Evolutionary conservation across 1,140 invertebrate genomes (phyloP).

Genomic region (Lamellibrachia luymesi): DNA sequence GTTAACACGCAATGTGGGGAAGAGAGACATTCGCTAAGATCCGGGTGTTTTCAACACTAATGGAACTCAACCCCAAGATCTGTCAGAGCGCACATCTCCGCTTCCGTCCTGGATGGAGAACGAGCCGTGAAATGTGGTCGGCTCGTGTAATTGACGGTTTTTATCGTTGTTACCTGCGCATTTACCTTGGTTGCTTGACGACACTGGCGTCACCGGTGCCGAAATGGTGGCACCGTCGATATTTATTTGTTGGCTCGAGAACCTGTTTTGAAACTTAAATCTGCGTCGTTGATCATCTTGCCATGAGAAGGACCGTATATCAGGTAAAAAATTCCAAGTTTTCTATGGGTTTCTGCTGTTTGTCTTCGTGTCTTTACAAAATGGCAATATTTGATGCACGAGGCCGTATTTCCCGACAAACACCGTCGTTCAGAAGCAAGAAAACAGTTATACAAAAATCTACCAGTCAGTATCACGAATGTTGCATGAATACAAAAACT

Average conservation of each 20-base stretch:
- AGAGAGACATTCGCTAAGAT: background rate
- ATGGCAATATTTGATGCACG: background rate
- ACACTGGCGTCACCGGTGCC: background rate
- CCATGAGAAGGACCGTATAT: background rate
- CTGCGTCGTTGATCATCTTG: background rate
- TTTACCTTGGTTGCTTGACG: background rate
- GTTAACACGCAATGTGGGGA: background rate
- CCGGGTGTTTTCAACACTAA: background rate
- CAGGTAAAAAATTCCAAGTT: background rate
- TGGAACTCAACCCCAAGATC: background rate
- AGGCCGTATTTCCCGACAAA: background rate
- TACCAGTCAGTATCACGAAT: background rate
- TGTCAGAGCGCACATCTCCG: background rate
- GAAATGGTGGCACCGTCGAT: background rate
- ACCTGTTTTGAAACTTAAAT: background rate
- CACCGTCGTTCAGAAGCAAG: background rate
- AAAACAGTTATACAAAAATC: background rate
- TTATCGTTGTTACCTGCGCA: background rate
- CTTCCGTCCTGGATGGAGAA: background rate
- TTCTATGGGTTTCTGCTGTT: background rate
- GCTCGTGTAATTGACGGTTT: background rate
- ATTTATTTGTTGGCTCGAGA: background rate
- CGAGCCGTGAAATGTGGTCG: background rate
- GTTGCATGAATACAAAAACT: background rate
- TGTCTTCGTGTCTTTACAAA: background rate